These are phyloP conservation scores for Akabosia matsudoensis DNA, from an alignment of 1,140 invertebrate genomes.

Conservation along the genomic window DNA sequence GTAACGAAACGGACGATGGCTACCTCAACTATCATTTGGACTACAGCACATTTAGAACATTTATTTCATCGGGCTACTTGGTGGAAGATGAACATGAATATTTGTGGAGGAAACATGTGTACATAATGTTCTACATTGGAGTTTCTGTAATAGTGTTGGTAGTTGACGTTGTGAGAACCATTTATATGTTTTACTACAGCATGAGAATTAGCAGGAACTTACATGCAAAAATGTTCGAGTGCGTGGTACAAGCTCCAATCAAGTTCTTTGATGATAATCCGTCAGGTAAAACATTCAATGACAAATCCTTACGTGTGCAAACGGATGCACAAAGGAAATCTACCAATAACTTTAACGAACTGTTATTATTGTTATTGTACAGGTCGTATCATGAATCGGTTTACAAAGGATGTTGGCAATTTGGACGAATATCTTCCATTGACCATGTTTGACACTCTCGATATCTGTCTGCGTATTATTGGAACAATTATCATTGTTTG, in stretches of 20 bases:
- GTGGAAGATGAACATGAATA: background rate
- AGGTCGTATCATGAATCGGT: slow-evolving; percentile 55
- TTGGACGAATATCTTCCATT: slow-evolving; percentile 60
- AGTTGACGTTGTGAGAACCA: slow-evolving; percentile 62
- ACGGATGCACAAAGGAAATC: too few species aligned
- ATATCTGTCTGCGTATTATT: slow-evolving; percentile 50
- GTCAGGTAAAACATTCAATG: slow-evolving; percentile 52
- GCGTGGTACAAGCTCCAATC: slow-evolving; percentile 75
- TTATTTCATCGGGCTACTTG: background rate
- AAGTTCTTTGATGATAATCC: slow-evolving; percentile 85
- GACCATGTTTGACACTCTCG: slow-evolving; percentile 54
- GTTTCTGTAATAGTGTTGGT: slow-evolving; percentile 57
- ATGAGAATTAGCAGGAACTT: slow-evolving; percentile 71
- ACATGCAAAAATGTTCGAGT: slow-evolving; percentile 79
- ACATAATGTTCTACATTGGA: slow-evolving; percentile 62
- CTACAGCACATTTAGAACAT: background rate
- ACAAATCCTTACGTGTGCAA: background rate
- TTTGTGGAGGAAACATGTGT: slow-evolving; percentile 47
- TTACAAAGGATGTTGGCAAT: slow-evolving; percentile 51
- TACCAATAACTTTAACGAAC: background rate
- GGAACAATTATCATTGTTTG: slow-evolving; percentile 57
- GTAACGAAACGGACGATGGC: background rate
- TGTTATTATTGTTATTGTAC: background rate
- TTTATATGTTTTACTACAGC: slow-evolving; percentile 71
- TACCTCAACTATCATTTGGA: background rate